Evolutionary conservation across 2,888 invertebrate species (phyloP), one percentile per base, ranked within the genome.

Genomic region (Hedya salicella): DNA sequence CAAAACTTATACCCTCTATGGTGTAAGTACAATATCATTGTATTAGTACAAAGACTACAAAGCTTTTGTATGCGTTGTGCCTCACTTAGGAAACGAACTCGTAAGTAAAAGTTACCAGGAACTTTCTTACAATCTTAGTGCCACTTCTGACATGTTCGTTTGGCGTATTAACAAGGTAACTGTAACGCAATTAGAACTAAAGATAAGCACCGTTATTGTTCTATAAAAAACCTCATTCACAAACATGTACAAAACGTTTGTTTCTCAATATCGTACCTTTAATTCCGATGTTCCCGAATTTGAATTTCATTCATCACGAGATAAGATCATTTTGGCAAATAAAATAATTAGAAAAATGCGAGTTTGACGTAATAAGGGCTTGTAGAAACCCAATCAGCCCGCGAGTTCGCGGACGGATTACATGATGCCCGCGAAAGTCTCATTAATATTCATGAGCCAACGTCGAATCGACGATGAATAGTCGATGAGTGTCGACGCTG

Each of bases 391-490:
- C 69, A 84, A 86, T 85, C 85, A 86, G 79, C 75, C 76, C 73
- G 73, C 74, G 76, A 80, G 78, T 78, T 76, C 77, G 75, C 75
- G 78, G 77, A 71, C 70, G 80, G 81, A 87, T 88, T 87, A 87
- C 83, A 84, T 83, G 83, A 82, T 78, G 77, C 75, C 76, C 79
- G 82, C 80, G 85, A 85, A 86, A 85, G 79, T 82, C 75, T 68
- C 74, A 86, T 89, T 80, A 87, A 90, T 90, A 90, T 90, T 86
- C 86, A 90, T 90, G 82, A 82, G 76, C 70, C 74, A 78, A 77
- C 74, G 75, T 75, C 75, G 75, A 73, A 75, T 77, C 75, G 80
- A 74, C 82, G 80, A 85, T 86, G 89, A 86, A 87, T 87, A 86
- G 84, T 79, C 85, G 84, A 87, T 83, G 84, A 85, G 81, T 69